Conservation (phyloP, 2,113 vertebrate genomes). For the Dasyurus viverrinus region DNA sequence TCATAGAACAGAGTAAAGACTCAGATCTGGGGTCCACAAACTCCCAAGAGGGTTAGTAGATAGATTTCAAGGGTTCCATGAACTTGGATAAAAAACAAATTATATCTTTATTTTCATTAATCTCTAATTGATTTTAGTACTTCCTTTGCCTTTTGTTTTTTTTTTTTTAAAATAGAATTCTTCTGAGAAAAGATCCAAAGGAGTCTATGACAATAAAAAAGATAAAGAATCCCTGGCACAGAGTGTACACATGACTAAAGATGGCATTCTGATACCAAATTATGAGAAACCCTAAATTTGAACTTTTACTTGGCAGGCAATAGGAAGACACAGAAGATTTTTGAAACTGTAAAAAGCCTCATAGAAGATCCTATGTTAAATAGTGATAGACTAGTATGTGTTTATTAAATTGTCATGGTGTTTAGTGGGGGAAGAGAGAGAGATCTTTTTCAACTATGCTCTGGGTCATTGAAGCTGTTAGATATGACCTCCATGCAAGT, state of each 20-base stretch:
- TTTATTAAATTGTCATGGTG: background rate
- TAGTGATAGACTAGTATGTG: background rate
- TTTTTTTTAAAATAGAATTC: background rate
- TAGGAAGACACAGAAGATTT: background rate
- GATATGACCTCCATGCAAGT: background rate
- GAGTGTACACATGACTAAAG: background rate
- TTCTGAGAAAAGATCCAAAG: background rate
- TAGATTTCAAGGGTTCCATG: background rate
- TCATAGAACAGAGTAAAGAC: background rate
- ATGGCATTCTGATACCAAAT: background rate
- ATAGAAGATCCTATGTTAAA: background rate
- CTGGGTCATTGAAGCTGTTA: background rate
- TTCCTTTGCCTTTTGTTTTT: background rate
- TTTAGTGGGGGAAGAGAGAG: background rate
- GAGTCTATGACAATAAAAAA: background rate
- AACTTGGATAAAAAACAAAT: background rate
- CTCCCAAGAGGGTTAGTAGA: background rate
- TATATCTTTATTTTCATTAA: background rate
- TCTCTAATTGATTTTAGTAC: background rate
- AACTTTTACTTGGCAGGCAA: background rate
- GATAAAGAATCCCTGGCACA: background rate
- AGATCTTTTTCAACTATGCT: background rate
- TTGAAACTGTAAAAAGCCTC: background rate
- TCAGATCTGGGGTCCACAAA: background rate
- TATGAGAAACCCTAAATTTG: background rate